Evolutionary conservation across 2,113 vertebrate species (phyloP), one percentile per base, ranked within the genome.

Genomic region (Myodes glareolus): DNA sequence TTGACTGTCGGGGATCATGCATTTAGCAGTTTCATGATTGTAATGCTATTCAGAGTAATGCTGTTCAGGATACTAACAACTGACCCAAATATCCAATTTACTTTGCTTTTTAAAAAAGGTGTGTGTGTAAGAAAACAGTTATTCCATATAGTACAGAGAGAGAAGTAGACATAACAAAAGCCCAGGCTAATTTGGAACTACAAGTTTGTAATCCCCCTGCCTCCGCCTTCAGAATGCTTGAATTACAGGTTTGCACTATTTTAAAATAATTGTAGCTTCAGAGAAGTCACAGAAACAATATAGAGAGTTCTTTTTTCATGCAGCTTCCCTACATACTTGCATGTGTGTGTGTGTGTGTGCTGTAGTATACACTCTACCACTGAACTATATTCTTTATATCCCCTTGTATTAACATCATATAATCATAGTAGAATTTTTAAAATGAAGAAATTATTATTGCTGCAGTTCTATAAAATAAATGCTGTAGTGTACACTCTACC

Each of bases 361-460:
- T 75, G n/a, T 17, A 91, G 14, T 61, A 2, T 58, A 55, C 75
- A 42, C 27, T 39, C 29, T n/a, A 47, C 61, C 58, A 58, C 58
- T 58, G 19, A 61, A 45, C 58, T 77, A 68, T n/a, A 88, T 16
- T 31, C 50, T 58, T 86, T 58, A 21, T 5, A 47, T 94, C 39
- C 42, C 52, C 77, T 93, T 42, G 77, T 55, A 42, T 91, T 94
- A 88, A 89, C 29, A 76, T 85, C 25, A 47, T 14, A 58, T 78
- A 95, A 61, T 47, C 27, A 90, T 93, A 91, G 78, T 72, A 39
- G 47, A 91, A 77, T 55, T 76, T 78, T 87, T 36, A 96, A 95
- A 94, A 94, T 91, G 73, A 78, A 92, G 68, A 92, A 61, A 88
- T 78, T 91, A 84, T 73, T 33, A 52, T 90, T 85, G 50, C 13